Percentiles rank a stretch among this genome's conserved stretches.
phyloP scores from a whole-genome alignment of 2,888 invertebrate species.

The Apotomis capreana region DNA sequence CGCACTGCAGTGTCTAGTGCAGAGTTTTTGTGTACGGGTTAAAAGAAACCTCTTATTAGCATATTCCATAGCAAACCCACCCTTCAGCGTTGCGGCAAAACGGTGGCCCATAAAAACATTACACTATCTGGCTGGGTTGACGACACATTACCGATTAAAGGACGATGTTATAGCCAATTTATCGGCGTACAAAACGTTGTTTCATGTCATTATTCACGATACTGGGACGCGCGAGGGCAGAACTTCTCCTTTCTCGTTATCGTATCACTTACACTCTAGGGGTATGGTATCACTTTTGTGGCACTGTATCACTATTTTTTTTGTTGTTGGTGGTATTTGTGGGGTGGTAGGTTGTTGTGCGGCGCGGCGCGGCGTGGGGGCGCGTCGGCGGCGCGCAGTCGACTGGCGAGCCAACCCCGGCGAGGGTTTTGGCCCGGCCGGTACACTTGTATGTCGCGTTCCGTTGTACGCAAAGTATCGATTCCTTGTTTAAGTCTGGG shows the following conservation, averaged over 20 bases:
- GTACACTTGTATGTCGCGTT: constrained; percentile 59
- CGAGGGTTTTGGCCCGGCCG: constrained; percentile 75
- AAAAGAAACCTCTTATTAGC: constrained; percentile 79
- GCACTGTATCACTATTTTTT: constrained; percentile 53
- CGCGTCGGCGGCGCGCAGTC: constrained; percentile 62
- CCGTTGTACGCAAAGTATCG: constrained; percentile 57
- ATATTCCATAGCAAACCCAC: constrained; percentile 73
- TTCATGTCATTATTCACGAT: constrained; percentile 74
- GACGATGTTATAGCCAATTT: constrained; percentile 73
- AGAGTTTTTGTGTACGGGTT: constrained; percentile 79
- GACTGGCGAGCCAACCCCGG: constrained; percentile 71
- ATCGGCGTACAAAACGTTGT: constrained; percentile 74
- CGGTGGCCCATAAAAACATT: constrained; percentile 51
- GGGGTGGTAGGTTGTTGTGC: constrained; percentile 68
- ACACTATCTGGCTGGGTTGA: constrained; percentile 58
- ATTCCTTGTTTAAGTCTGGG: constrained; percentile 17
- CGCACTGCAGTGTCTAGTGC: constrained; percentile 82
- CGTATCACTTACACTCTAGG: constrained; percentile 47
- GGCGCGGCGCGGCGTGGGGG: constrained; percentile 52
- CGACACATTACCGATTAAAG: constrained; percentile 75
- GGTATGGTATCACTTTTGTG: constrained; percentile 47
- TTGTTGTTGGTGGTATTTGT: constrained; percentile 52
- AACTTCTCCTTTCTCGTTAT: constrained; percentile 54
- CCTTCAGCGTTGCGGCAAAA: constrained; percentile 56
- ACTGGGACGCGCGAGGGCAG: constrained; percentile 57